phyloP scores from a whole-genome alignment of 2,113 vertebrate genomes.

The Chaetorhynchus papuensis region DNA sequence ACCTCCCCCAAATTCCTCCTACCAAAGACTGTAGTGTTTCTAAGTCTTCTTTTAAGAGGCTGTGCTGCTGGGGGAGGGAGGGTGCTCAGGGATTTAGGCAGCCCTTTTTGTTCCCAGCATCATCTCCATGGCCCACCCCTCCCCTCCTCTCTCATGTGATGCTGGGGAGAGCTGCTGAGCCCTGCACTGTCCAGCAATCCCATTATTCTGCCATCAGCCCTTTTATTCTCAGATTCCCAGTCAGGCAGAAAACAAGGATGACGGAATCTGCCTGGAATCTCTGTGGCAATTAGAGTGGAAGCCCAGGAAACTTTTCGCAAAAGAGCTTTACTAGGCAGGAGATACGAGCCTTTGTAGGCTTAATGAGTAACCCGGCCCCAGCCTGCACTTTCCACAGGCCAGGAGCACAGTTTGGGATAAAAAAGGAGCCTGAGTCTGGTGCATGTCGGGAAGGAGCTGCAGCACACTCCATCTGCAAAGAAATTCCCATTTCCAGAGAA shows the following conservation, averaged over 20 bases:
- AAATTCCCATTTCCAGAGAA: background rate
- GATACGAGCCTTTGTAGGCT: background rate
- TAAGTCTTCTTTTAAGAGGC: slow-evolving; percentile 36
- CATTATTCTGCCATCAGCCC: slow-evolving; percentile 70
- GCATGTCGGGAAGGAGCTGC: background rate
- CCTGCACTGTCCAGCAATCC: slow-evolving; percentile 63
- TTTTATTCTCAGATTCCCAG: slow-evolving; percentile 68
- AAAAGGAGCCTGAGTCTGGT: background rate
- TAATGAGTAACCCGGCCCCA: slow-evolving; percentile 36
- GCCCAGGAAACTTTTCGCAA: slow-evolving; percentile 9
- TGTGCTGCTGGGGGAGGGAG: background rate
- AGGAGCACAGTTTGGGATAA: background rate
- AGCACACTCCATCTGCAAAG: background rate
- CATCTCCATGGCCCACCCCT: background rate
- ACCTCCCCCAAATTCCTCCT: background rate
- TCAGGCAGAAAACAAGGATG: slow-evolving; percentile 73
- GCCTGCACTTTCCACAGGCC: background rate
- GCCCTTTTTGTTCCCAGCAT: slow-evolving; percentile 18
- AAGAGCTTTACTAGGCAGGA: slow-evolving; percentile 32
- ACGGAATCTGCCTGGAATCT: slow-evolving; percentile 53
- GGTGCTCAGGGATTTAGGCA: slow-evolving; percentile 13
- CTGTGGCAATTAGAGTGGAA: slow-evolving; percentile 44
- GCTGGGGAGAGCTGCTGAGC: slow-evolving; percentile 59
- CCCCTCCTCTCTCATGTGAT: slow-evolving; percentile 15
- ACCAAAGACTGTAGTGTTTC: slow-evolving; percentile 2